Base-by-base conservation (phyloP, 2,888 invertebrate genomes). In the Lithosia quadra region DNA sequence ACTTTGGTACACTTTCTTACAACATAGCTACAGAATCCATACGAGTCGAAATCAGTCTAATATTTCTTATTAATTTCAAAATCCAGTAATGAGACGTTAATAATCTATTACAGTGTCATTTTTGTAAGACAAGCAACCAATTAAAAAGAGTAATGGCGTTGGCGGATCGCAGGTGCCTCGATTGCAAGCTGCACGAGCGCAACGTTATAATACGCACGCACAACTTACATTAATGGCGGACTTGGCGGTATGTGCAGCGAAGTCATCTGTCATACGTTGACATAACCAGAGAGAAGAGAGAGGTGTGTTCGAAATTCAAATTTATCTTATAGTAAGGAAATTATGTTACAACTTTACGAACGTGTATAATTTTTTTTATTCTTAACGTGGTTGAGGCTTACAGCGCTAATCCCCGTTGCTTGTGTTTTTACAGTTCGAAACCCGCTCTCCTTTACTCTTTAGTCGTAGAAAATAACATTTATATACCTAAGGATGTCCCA, bases 91-190 rank as follows among this genome's bases (percentile, higher is more conserved):
- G 69, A 74, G 78, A 74, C 80, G 59, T 65, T 74, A 79, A 81
- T 74, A 69, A 71, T 66, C 68, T 81, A 72, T 77, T 78, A 74
- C 72, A 72, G 73, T 71, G 78, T 81, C 76, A 75, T 79, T 81
- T 67, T 72, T 70, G 75, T 74, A 78, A 75, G 74, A 78, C 84
- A 80, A 79, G 74, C 74, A 76, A 81, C 84, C 80, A 86, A 86
- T 86, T 89, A 86, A 84, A 75, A 85, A 86, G 85, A 88, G 68
- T 84, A 81, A 88, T 88, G 84, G 79, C 80, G 75, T 73, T 69
- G 57, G 55, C 61, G 65, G 60, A 72, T 80, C 80, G 89, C 90
- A 89, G 89, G 90, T 88, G 89, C 80, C 71, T 49, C 68, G 67
- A 53, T 71, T 61, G 84, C 87, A 88, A 88, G 89, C 85, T 88